phyloP scores from a whole-genome alignment of 2,113 vertebrate genomes.

The Rostratula benghalensis region DNA sequence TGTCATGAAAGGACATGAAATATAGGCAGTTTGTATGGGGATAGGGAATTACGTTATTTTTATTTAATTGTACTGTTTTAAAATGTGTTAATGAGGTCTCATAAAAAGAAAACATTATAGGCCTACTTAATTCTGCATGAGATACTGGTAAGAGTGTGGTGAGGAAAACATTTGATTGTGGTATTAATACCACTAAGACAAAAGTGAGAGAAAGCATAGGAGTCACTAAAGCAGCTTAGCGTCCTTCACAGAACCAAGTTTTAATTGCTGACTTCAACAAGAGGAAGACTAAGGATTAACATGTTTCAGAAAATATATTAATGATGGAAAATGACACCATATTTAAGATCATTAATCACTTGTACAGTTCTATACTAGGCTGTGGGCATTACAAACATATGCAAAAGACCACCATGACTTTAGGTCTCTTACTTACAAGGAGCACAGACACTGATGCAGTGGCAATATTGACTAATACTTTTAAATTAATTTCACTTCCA shows the following conservation, averaged over 20 bases:
- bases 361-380: neutral
- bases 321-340: neutral
- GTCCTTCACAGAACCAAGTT: neutral
- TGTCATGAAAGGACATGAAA: neutral
- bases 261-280: neutral
- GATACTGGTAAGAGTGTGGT: neutral
- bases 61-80: neutral
- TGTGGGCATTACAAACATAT: neutral
- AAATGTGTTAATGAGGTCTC: neutral
- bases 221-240: neutral
- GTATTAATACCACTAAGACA: neutral
- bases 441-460: neutral
- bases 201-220: neutral
- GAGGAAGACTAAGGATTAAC: neutral
- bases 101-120: neutral
- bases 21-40: neutral
- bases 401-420: neutral
- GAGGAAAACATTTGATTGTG: neutral
- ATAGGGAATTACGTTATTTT: fast-evolving
- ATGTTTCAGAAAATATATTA: neutral
- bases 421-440: neutral
- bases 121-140: neutral
- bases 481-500: neutral
- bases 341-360: neutral
- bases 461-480: neutral